Conservation (phyloP, 2,888 invertebrate species). For the Lamellibrachia columna region DNA sequence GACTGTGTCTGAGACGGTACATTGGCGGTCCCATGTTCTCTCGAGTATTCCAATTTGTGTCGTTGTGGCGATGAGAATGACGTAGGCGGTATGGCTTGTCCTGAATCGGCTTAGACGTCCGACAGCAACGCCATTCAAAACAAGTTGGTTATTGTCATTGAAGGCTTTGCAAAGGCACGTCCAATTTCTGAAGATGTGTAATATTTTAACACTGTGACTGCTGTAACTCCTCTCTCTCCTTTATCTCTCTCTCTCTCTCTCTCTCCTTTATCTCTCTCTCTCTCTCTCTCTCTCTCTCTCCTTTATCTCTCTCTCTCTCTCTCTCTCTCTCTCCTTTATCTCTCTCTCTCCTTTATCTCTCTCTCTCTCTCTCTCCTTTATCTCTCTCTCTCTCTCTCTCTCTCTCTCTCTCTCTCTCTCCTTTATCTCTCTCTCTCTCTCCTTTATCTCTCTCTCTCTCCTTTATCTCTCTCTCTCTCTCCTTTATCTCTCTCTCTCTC, state of each 20-base stretch:
- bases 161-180: not conserved
- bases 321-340: not conserved
- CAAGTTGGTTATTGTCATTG: not conserved
- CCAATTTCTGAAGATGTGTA: not conserved
- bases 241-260: not conserved
- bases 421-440: not conserved
- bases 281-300: not conserved
- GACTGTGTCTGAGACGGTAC: not conserved
- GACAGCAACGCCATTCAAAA: not conserved
- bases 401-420: not conserved
- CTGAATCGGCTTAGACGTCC: not conserved
- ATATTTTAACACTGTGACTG: not conserved
- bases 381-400: not conserved
- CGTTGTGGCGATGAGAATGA: not conserved
- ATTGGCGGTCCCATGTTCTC: not conserved
- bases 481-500: too few species aligned
- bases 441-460: too few species aligned
- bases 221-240: too few species aligned
- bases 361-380: not conserved
- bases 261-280: not conserved
- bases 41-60: not conserved
- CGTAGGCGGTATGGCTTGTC: not conserved
- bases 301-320: not conserved
- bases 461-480: too few species aligned
- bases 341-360: not conserved